These are phyloP conservation scores for Anas platyrhynchos DNA, from an alignment of 2,113 vertebrate genomes.

Conservation along the genomic window DNA sequence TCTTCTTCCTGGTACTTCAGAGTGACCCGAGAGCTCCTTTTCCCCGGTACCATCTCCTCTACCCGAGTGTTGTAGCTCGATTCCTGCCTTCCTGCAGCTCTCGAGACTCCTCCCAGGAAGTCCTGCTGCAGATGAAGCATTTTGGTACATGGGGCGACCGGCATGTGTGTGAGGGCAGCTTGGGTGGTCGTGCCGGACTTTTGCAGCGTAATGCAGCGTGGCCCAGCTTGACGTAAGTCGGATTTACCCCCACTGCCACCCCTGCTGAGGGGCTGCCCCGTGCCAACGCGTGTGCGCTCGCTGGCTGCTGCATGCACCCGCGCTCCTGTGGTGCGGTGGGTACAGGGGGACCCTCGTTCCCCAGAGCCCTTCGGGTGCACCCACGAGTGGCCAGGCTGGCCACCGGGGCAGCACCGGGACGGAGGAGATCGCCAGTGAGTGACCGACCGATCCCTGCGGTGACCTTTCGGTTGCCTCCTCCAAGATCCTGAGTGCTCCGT, in stretches of 20 bases:
- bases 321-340: background rate
- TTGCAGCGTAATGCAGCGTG: background rate
- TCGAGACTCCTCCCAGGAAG: conserved; percentile 60
- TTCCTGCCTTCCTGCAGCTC: background rate
- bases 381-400: background rate
- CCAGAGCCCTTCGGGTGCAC: background rate
- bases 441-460: background rate
- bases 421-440: background rate
- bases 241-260: background rate
- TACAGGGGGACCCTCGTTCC: background rate
- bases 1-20: background rate
- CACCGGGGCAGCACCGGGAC: background rate
- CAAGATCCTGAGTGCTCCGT: background rate
- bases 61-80: accelerated
- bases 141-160: accelerated
- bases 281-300: no score
- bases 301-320: background rate
- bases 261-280: background rate
- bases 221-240: conserved; percentile 25
- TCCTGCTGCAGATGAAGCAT: background rate
- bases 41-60: background rate
- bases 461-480: conserved; percentile 22
- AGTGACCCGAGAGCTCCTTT: accelerated
- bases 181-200: background rate
- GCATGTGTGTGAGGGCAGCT: background rate